Conservation (phyloP, 2,888 invertebrate genomes). For the Caenorhabditis sinica region DNA sequence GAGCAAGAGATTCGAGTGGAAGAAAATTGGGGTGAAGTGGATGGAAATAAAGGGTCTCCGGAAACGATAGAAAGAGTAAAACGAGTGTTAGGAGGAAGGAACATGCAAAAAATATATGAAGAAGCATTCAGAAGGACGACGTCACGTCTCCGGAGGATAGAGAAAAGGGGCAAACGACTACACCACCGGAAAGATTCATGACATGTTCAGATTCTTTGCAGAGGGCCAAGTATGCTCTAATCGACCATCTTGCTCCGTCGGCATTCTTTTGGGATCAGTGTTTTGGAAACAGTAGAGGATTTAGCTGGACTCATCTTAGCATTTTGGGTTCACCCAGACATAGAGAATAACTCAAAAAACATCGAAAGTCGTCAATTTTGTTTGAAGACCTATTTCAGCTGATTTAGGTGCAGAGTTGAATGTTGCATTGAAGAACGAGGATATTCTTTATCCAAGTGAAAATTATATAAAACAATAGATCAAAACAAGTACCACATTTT, state of each 20-base stretch:
- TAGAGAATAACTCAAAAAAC: too few relatives aligned
- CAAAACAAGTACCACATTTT: too few relatives aligned
- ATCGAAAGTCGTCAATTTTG: too few relatives aligned
- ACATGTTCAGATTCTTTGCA: slow-evolving; percentile 10
- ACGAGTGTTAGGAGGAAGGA: slow-evolving; percentile 48
- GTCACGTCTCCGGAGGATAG: slow-evolving; percentile 53
- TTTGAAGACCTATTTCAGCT: too few relatives aligned
- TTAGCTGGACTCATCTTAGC: too few relatives aligned
- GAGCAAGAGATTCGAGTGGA: slow-evolving; percentile 61
- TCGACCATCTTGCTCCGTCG: neutral
- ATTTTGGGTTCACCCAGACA: neutral
- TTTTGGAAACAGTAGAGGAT: neutral
- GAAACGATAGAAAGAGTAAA: slow-evolving; percentile 41
- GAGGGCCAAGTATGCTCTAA: slow-evolving; percentile 1
- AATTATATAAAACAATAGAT: too few relatives aligned
- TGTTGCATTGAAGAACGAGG: neutral
- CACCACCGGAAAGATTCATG: slow-evolving; percentile 33
- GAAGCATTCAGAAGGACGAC: slow-evolving; percentile 37
- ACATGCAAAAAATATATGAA: slow-evolving; percentile 37
- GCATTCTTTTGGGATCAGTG: neutral
- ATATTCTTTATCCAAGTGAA: too few relatives aligned
- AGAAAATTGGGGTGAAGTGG: slow-evolving; percentile 54
- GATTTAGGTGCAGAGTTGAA: too few relatives aligned
- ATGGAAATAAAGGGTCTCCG: slow-evolving; percentile 40
- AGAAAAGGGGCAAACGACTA: slow-evolving; percentile 11